Conservation (phyloP, 2,797 vertebrate genomes). For the Cyclopterus lumpus region DNA sequence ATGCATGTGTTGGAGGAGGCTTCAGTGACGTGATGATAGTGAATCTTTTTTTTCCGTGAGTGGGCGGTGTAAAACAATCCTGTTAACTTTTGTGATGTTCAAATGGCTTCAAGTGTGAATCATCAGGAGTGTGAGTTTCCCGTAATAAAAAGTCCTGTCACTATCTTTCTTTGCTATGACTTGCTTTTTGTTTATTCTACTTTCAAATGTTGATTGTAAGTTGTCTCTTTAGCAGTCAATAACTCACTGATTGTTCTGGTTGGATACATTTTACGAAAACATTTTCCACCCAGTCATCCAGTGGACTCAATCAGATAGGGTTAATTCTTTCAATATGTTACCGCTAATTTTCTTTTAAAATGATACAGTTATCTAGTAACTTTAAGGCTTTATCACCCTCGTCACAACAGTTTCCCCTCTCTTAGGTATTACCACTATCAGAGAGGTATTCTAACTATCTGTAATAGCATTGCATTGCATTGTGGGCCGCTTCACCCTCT, state of each 20-base stretch:
- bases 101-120: not conserved
- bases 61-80: too few relatives aligned
- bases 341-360: too few relatives aligned
- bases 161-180: not conserved
- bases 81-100: not conserved
- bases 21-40: not conserved
- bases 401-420: not conserved
- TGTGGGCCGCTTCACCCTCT: not conserved
- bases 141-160: not conserved
- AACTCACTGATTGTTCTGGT: not conserved
- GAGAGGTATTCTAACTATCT: conserved; percentile 4
- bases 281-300: not conserved
- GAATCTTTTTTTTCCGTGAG: too few relatives aligned
- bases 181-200: not conserved
- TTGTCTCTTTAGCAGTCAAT: not conserved
- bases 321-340: not conserved
- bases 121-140: not conserved
- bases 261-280: not conserved
- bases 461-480: not conserved
- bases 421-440: not conserved
- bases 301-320: not conserved
- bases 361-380: not conserved
- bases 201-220: not conserved
- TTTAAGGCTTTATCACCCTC: not conserved
- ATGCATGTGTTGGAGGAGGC: not conserved